These are phyloP conservation scores for Sitophilus oryzae DNA, from an alignment of 1,140 invertebrate species.

Conservation along the genomic window DNA sequence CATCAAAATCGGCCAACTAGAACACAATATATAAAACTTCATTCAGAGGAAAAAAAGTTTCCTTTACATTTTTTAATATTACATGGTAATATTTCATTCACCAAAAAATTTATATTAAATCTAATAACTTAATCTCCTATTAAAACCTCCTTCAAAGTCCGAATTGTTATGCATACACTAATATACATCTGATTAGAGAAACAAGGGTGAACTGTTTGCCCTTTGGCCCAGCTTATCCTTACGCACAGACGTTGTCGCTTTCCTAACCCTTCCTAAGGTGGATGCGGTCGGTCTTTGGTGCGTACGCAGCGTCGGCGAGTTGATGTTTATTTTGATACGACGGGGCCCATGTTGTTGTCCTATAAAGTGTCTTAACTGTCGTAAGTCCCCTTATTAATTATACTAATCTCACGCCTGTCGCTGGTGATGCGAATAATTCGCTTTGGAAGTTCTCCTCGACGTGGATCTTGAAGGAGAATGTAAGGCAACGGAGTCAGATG, in stretches of 20 bases:
- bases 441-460: neutral
- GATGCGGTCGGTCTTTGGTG: too few species aligned
- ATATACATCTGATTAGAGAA: slow-evolving; percentile 11
- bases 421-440: neutral
- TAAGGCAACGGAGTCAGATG: neutral
- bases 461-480: neutral
- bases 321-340: slow-evolving; percentile 4
- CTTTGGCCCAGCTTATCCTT: neutral
- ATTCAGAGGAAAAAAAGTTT: too few species aligned
- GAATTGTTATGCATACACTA: slow-evolving; percentile 5
- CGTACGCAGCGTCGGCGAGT: too few species aligned
- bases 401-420: neutral
- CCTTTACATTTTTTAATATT: too few species aligned
- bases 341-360: slow-evolving; percentile 1
- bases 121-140: too few species aligned
- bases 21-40: too few species aligned
- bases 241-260: neutral
- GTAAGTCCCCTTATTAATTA: slow-evolving; percentile 8
- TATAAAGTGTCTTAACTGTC: slow-evolving; percentile 6
- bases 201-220: slow-evolving; percentile 2
- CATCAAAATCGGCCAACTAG: too few species aligned
- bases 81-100: too few species aligned
- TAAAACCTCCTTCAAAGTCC: too few species aligned
- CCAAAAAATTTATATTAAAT: too few species aligned
- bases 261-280: neutral